A percentile compares a stretch with the other conserved stretches of the same genome.
phyloP scores from a whole-genome alignment of 2,797 vertebrate species.

The Cryptoprocta ferox region DNA sequence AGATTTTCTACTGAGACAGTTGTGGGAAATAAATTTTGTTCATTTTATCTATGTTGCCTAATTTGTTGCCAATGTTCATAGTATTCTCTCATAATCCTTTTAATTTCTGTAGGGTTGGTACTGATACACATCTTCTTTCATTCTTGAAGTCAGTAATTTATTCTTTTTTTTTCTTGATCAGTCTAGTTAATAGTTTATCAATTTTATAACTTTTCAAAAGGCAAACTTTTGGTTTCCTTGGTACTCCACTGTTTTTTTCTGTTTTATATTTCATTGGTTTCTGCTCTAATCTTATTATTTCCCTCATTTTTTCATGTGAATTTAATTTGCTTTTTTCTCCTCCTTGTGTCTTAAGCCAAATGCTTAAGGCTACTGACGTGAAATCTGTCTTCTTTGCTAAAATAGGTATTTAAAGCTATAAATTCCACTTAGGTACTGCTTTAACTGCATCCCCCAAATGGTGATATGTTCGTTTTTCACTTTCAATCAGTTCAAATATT shows the following conservation, averaged over 20 bases:
- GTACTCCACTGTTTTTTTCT: background rate
- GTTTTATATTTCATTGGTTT: background rate
- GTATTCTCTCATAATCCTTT: background rate
- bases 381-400: constrained; percentile 1
- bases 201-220: constrained; percentile 22
- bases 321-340: background rate
- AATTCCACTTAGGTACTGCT: background rate
- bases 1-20: background rate
- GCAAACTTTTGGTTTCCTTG: background rate
- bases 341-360: background rate
- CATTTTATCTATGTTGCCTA: background rate
- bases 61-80: background rate
- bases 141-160: background rate
- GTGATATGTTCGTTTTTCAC: background rate
- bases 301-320: background rate
- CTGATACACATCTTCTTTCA: background rate
- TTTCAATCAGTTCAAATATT: background rate
- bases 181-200: background rate
- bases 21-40: background rate
- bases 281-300: background rate
- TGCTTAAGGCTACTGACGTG: background rate
- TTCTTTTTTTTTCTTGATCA: background rate
- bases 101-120: background rate
- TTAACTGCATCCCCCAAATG: background rate
- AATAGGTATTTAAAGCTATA: background rate